A percentile compares a stretch with the other conserved stretches of the same genome.
These are phyloP conservation scores for Drosophila athabasca DNA, from an alignment of 1,140 invertebrate species.

Conservation along the genomic window DNA sequence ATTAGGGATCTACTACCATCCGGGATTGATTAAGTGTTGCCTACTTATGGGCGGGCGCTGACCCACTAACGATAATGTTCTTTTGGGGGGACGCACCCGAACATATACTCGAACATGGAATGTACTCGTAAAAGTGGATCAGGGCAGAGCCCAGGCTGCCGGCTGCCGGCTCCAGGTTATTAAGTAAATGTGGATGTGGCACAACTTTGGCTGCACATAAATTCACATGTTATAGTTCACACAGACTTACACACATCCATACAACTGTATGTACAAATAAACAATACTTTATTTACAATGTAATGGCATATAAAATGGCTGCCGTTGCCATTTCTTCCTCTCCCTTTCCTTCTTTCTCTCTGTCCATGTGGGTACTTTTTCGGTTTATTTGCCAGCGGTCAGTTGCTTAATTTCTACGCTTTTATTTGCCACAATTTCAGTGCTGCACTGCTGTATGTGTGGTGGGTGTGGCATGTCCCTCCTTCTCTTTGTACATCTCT, in stretches of 20 bases:
- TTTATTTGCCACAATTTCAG: conserved; percentile 73
- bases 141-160: background rate
- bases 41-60: background rate
- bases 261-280: conserved; percentile 45
- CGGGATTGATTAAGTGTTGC: conserved; percentile 33
- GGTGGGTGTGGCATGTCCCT: conserved; percentile 39
- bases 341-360: conserved; percentile 7
- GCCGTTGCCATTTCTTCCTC: conserved; percentile 49
- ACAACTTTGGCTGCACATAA: conserved; percentile 52
- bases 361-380: conserved; percentile 29
- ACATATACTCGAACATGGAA: conserved; percentile 31
- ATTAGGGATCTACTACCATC: conserved; percentile 8
- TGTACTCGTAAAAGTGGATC: conserved; percentile 46
- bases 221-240: conserved; percentile 54
- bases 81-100: conserved; percentile 3
- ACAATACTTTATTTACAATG: conserved; percentile 81
- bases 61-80: conserved; percentile 6
- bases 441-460: conserved; percentile 47
- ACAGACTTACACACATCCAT: conserved; percentile 10
- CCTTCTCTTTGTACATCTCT: conserved; percentile 8
- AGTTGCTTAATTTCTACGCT: conserved; percentile 79
- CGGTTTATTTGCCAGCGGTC: conserved; percentile 71
- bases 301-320: conserved; percentile 79
- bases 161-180: conserved; percentile 43
- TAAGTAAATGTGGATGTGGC: conserved; percentile 70